These are phyloP conservation scores for Peromyscus californicus DNA, from an alignment of 2,113 vertebrate genomes.

Conservation along the genomic window DNA sequence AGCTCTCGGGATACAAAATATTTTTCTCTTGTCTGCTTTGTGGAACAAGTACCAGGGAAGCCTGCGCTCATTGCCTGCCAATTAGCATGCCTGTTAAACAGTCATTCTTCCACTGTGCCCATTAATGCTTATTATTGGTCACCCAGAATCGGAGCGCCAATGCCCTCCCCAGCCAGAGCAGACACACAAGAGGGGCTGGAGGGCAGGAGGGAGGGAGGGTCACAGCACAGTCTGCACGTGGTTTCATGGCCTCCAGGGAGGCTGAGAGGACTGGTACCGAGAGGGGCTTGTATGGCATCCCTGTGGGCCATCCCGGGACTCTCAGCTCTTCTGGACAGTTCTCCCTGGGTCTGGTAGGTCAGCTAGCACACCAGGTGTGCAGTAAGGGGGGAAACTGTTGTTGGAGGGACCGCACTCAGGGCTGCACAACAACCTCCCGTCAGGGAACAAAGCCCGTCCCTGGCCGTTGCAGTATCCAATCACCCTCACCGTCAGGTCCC, in stretches of 20 bases:
- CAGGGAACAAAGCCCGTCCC: not conserved
- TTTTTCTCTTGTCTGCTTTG: conserved; percentile 17
- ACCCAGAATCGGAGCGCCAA: not conserved
- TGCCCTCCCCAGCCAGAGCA: not conserved
- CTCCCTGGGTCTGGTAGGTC: not conserved
- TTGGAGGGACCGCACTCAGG: too few relatives aligned
- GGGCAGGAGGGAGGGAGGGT: not conserved
- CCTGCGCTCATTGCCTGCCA: not conserved
- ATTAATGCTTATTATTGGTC: not conserved
- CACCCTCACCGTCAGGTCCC: not conserved
- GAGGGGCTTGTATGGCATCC: not conserved
- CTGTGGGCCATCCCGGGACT: too few relatives aligned
- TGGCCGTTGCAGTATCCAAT: not conserved
- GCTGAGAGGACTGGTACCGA: not conserved
- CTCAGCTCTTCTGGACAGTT: not conserved
- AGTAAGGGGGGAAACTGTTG: not conserved
- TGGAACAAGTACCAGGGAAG: not conserved
- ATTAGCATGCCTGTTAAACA: not conserved
- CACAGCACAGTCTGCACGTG: not conserved
- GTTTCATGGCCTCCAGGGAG: not conserved
- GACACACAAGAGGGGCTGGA: too few relatives aligned
- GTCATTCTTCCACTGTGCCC: not conserved
- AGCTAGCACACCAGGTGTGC: not conserved
- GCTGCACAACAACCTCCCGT: not conserved
- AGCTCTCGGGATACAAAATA: conserved; percentile 42